A percentile compares a stretch with the other conserved stretches of the same genome.
Conservation (phyloP, 2,888 invertebrate species). For the Ernsta delagoae region DNA sequence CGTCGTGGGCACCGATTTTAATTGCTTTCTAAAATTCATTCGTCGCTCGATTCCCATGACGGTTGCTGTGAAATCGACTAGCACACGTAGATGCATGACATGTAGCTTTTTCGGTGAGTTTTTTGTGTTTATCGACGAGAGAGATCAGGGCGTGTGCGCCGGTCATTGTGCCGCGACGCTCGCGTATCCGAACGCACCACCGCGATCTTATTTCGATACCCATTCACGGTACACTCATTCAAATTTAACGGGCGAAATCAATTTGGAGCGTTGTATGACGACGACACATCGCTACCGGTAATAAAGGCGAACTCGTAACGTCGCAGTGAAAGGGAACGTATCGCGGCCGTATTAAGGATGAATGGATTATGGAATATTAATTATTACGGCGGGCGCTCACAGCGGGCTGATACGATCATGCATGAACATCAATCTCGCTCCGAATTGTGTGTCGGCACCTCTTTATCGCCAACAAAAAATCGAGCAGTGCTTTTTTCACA, state of each 20-base stretch:
- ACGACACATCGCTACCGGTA: constrained; percentile 71
- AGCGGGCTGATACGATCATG: constrained; percentile 74
- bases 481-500: constrained; percentile 72
- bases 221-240: constrained; percentile 76
- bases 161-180: constrained; percentile 71
- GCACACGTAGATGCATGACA: constrained; percentile 84
- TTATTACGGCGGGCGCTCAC: constrained; percentile 65
- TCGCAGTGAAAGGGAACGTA: constrained; percentile 60
- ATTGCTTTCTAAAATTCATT: constrained; percentile 82
- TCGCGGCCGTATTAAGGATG: constrained; percentile 59
- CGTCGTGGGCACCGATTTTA: constrained; percentile 69
- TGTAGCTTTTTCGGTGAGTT: constrained; percentile 79
- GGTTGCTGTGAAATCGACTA: constrained; percentile 80
- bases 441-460: constrained; percentile 80
- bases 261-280: constrained; percentile 72
- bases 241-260: constrained; percentile 80
- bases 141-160: constrained; percentile 77
- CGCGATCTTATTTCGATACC: constrained; percentile 76
- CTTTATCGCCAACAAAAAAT: constrained; percentile 78
- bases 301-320: constrained; percentile 45
- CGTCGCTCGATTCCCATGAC: constrained; percentile 82
- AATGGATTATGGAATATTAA: constrained; percentile 81
- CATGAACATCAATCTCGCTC: constrained; percentile 77
- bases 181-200: constrained; percentile 59
- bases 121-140: constrained; percentile 78